phyloP scores from a whole-genome alignment of 1,140 invertebrate species.

The Idris sp. region DNA sequence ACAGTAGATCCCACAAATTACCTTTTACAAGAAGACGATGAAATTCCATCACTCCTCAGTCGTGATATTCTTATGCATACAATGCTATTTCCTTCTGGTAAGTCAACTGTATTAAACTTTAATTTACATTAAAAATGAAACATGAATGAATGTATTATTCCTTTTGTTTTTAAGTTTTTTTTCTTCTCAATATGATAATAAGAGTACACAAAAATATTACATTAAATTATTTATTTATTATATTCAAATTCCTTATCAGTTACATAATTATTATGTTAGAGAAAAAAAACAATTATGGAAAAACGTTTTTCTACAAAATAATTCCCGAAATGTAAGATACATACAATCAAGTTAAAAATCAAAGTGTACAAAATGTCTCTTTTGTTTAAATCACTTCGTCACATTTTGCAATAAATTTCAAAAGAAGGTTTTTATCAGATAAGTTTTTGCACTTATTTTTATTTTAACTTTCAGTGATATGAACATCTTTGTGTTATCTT shows the following conservation, averaged over 20 bases:
- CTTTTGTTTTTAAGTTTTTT: too few species aligned
- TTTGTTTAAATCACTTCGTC: constrained; percentile 10
- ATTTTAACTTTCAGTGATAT: too few species aligned
- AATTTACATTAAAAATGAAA: background rate
- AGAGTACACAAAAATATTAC: too few species aligned
- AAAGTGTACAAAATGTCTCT: constrained; percentile 6
- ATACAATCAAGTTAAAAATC: constrained; percentile 4
- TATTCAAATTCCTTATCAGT: background rate
- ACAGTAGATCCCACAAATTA: constrained; percentile 78
- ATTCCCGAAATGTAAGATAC: constrained; percentile 11
- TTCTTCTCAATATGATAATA: too few species aligned
- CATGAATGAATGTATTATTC: too few species aligned
- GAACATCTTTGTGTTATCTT: too few species aligned
- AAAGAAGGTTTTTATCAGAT: too few species aligned
- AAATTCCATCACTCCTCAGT: constrained; percentile 85
- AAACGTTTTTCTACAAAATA: constrained; percentile 15
- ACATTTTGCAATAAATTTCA: too few species aligned
- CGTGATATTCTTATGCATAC: constrained; percentile 85
- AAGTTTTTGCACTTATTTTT: too few species aligned
- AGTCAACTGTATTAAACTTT: constrained; percentile 7
- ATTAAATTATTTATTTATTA: too few species aligned
- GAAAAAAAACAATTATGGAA: constrained; percentile 9
- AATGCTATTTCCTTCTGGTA: constrained; percentile 82
- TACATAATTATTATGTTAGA: constrained; percentile 2
- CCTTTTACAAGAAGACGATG: constrained; percentile 80